Base-by-base conservation (phyloP, 2,888 invertebrate genomes). In the Abrostola tripartita region DNA sequence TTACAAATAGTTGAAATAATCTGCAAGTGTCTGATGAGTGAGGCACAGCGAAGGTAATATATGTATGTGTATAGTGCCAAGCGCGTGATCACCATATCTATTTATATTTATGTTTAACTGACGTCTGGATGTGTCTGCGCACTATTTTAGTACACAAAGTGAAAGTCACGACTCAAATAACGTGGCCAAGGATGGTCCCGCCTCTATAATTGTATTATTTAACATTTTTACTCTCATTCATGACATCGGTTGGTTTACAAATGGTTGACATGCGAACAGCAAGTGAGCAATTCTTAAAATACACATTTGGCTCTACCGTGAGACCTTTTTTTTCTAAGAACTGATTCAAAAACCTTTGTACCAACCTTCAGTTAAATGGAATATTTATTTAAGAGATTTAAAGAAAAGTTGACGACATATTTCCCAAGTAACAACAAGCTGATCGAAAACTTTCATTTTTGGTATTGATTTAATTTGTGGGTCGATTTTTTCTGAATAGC, bases 91-190 rank as follows among this genome's bases (percentile, higher is more conserved):
- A 60, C 59, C 47, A 50, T 51, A 24, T 64, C 44, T 24, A 63
- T 63, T 73, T 86, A 87, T 85, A 82, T 82, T 83, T 83, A 83
- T 68, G 50, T 68, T 54, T 70, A 70, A 68, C 76, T 77, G 78
- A 81, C 83, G 83, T 81, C 74, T 81, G 73, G 71, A 77, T 79
- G 75, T 72, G 79, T 81, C 76, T 79, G 78, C 65, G 72, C 54
- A 81, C 82, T 88, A 86, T 89, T 88, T 87, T 77, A 69, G 80
- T 77, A 68, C 79, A 78, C 81, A 83, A 83, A 88, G 85, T 85
- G 86, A 90, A 87, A 88, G 87, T 85, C 78, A 80, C 74, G 79
- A 81, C 74, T 76, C 73, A 68, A 79, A 79, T 78, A 82, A 78
- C 74, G 74, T 62, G 65, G 60, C 60, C 58, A 65, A 71, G 66